Evolutionary conservation across 2,113 vertebrate species (phyloP).

Genomic region (Rana temporaria): DNA sequence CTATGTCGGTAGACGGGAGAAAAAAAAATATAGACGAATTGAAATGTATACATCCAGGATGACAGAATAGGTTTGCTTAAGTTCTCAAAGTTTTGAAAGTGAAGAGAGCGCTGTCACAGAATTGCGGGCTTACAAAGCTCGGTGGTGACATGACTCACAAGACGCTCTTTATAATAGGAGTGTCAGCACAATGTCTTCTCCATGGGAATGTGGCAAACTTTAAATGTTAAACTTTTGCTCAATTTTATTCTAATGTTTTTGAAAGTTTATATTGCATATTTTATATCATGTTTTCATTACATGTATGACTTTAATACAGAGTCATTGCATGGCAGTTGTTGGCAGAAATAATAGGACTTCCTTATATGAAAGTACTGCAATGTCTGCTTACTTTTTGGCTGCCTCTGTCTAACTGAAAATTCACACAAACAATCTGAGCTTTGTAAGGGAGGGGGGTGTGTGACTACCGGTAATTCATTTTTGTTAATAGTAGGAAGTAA

Average conservation of each 20-base stretch:
- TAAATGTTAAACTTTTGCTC: too few species aligned
- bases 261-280: neutral
- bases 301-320: too few species aligned
- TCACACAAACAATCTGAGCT: too few species aligned
- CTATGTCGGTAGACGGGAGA: conserved; percentile 17
- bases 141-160: neutral
- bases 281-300: neutral
- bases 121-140: neutral
- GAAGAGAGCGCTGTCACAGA: conserved; percentile 5
- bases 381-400: too few species aligned
- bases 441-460: too few species aligned
- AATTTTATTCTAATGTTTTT: too few species aligned
- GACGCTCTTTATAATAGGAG: neutral
- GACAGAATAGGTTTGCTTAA: conserved; percentile 8
- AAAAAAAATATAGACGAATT: conserved; percentile 18
- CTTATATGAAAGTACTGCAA: too few species aligned
- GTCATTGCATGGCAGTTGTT: too few species aligned
- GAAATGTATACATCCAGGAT: conserved; percentile 14
- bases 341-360: too few species aligned
- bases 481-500: too few species aligned
- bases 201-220: neutral
- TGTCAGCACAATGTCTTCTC: neutral
- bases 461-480: too few species aligned
- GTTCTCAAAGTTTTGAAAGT: conserved; percentile 19
- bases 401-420: too few species aligned